These are phyloP conservation scores for Cariama cristata DNA, from an alignment of 2,113 vertebrate species.

Conservation along the genomic window DNA sequence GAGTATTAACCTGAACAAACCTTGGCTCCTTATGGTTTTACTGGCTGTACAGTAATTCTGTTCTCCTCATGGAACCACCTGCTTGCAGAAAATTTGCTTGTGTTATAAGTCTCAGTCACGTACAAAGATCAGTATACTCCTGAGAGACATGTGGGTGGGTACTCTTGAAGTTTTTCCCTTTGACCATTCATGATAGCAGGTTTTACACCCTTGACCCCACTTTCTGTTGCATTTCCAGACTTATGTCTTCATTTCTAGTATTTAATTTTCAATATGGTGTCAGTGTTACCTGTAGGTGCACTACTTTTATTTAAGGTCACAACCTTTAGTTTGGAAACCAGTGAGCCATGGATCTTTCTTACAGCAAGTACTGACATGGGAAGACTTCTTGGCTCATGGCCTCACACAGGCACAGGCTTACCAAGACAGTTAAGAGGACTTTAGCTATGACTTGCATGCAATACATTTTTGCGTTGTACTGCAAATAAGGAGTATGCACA, in stretches of 20 bases:
- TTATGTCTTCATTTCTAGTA: not conserved
- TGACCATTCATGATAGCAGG: not conserved
- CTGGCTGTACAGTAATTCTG: not conserved
- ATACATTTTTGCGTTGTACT: not conserved
- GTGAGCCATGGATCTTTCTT: not conserved
- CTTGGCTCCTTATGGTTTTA: not conserved
- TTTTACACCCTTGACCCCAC: not conserved
- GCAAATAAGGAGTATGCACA: not conserved
- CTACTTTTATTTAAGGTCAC: not conserved
- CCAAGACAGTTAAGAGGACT: not conserved
- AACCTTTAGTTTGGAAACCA: not conserved
- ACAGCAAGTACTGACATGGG: not conserved
- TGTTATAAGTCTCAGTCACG: not conserved
- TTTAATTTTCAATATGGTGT: not conserved
- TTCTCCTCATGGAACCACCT: not conserved
- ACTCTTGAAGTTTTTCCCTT: not conserved
- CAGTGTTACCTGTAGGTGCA: not conserved
- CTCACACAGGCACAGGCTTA: not conserved
- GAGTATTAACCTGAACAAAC: not conserved
- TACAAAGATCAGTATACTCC: not conserved
- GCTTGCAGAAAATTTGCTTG: not conserved
- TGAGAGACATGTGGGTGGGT: not conserved
- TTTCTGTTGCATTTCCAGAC: not conserved
- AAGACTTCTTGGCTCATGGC: not conserved
- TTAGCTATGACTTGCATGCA: not conserved